A percentile compares a stretch with the other conserved stretches of the same genome.
Evolutionary conservation across 1,140 invertebrate genomes (phyloP).

Genomic region (Halesus radiatus): DNA sequence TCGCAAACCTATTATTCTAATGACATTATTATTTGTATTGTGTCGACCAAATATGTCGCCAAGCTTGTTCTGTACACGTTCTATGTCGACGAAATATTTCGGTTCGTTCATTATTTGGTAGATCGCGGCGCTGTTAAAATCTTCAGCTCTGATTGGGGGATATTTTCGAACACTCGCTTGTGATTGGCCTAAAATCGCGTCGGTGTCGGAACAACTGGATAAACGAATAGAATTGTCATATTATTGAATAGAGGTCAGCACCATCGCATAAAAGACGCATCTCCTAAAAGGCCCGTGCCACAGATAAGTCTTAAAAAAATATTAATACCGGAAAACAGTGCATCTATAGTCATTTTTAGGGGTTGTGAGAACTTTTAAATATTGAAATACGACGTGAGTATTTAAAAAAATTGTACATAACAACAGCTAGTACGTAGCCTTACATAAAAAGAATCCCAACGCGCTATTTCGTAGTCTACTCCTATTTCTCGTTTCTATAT

Average conservation of each 20-base stretch:
- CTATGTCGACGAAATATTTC: conserved; percentile 28
- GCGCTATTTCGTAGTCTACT: no score
- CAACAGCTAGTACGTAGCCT: no score
- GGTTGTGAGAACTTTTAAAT: conserved; percentile 30
- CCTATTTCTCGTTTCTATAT: no score
- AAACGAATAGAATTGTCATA: conserved; percentile 23
- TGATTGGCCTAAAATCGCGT: conserved; percentile 22
- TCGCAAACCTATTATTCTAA: not conserved
- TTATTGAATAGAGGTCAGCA: conserved; percentile 48
- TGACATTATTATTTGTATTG: conserved; percentile 8
- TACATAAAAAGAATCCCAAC: no score
- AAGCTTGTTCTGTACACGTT: conserved; percentile 14
- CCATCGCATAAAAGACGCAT: conserved; percentile 43
- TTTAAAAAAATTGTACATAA: conserved; percentile 8
- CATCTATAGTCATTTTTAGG: conserved; percentile 39
- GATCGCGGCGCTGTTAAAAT: not conserved
- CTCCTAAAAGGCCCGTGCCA: conserved; percentile 19
- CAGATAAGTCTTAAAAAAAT: conserved; percentile 34
- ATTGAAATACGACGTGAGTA: conserved; percentile 26
- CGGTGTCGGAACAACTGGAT: not conserved
- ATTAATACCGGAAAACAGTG: conserved; percentile 15
- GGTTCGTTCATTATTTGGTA: conserved; percentile 31
- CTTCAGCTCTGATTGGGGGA: conserved; percentile 12
- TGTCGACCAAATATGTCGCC: conserved; percentile 35
- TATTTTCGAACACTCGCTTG: not conserved